These are phyloP conservation scores for Scaptomyza flava DNA, from an alignment of 2,888 invertebrate species.

Conservation along the genomic window DNA sequence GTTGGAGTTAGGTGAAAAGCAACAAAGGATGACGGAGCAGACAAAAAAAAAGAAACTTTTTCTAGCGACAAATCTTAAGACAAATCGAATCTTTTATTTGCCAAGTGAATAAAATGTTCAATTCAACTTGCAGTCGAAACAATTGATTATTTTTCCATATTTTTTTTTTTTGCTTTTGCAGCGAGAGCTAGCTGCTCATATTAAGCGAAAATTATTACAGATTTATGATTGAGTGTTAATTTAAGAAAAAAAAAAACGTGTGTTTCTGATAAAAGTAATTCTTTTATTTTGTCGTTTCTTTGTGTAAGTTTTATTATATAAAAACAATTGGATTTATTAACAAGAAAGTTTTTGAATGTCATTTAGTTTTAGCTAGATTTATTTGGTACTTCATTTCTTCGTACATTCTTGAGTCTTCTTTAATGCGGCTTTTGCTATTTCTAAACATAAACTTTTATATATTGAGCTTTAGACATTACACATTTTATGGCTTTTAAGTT, in stretches of 20 bases:
- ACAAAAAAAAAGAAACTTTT: conserved; percentile 3
- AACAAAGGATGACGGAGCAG: conserved; percentile 2
- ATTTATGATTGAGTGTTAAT: background rate
- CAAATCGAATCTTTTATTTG: conserved; percentile 64
- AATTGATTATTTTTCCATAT: conserved; percentile 9
- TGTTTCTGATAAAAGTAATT: too few relatives aligned
- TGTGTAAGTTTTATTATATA: too few relatives aligned
- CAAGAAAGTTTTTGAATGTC: too few relatives aligned
- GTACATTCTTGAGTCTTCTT: too few relatives aligned
- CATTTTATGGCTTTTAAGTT: background rate
- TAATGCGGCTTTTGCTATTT: too few relatives aligned
- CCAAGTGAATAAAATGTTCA: conserved; percentile 25
- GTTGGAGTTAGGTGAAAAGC: background rate
- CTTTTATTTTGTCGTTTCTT: too few relatives aligned
- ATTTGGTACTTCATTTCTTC: too few relatives aligned
- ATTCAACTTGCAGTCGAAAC: conserved; percentile 23
- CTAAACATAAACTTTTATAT: background rate
- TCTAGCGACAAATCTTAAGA: conserved; percentile 41
- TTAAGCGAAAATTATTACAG: background rate
- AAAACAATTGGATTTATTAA: too few relatives aligned
- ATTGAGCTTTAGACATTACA: background rate
- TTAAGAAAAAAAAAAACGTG: background rate
- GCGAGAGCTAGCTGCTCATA: background rate
- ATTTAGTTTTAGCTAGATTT: too few relatives aligned
- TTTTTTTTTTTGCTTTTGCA: background rate